A percentile compares a stretch with the other conserved stretches of the same genome.
Evolutionary conservation across 2,113 vertebrate genomes (phyloP).

Genomic region (Cebidichthys violaceus): DNA sequence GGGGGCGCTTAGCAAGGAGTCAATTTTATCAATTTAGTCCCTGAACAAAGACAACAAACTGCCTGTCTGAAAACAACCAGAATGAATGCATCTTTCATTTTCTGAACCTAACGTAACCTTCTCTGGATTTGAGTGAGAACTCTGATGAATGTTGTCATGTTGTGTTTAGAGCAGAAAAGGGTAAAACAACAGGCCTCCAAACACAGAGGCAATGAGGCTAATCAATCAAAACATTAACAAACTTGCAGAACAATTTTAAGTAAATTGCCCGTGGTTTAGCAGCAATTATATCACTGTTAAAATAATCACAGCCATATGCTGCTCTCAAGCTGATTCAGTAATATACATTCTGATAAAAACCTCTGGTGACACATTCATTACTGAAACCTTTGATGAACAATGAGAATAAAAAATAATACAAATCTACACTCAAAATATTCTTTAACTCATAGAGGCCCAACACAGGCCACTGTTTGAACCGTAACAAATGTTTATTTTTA

Average conservation of each 20-base stretch:
- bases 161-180: slow-evolving; percentile 38
- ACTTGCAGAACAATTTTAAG: slow-evolving; percentile 60
- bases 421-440: not conserved
- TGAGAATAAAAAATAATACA: too few species aligned
- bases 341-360: slow-evolving; percentile 46
- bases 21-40: not conserved
- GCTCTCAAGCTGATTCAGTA: slow-evolving; percentile 30
- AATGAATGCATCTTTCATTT: not conserved
- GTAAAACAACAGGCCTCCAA: slow-evolving; percentile 49
- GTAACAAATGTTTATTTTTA: not conserved
- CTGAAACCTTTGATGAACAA: not conserved
- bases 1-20: too few species aligned
- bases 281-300: slow-evolving; percentile 68
- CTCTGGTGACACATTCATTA: not conserved
- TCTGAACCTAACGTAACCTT: not conserved
- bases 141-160: slow-evolving; percentile 33
- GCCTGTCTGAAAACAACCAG: not conserved
- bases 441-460: not conserved
- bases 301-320: slow-evolving; percentile 71
- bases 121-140: slow-evolving; percentile 36
- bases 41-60: not conserved
- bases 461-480: not conserved
- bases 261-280: slow-evolving; percentile 67
- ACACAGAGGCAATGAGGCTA: slow-evolving; percentile 70
- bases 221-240: slow-evolving; percentile 72